phyloP scores from a whole-genome alignment of 2,888 invertebrate species.

The Anthophora plumipes region DNA sequence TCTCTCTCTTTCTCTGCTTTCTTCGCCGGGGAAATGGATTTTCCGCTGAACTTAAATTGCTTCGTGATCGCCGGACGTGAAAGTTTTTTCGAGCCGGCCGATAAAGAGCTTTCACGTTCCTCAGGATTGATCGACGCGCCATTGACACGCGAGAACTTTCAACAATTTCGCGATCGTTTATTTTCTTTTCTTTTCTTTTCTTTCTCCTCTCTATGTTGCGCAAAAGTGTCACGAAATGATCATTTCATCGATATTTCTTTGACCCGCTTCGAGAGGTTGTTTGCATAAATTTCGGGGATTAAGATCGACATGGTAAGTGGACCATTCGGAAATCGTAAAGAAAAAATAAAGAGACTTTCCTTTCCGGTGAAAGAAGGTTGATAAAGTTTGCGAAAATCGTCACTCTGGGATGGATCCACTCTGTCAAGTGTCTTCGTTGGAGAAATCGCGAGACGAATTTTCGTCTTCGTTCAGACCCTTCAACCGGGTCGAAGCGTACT shows the following conservation, averaged over 20 bases:
- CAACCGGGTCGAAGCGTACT: not conserved
- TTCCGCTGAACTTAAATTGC: conserved; percentile 2
- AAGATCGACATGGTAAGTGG: not conserved
- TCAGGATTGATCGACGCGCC: not conserved
- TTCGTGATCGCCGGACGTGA: not conserved
- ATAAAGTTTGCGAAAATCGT: not conserved
- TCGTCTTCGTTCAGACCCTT: not conserved
- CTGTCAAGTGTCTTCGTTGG: not conserved
- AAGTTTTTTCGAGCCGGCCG: not conserved
- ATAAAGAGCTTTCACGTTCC: conserved; percentile 15
- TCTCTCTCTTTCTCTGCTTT: not conserved
- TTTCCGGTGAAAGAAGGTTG: not conserved
- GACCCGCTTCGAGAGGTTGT: not conserved
- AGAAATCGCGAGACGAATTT: conserved; percentile 12
- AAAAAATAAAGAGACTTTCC: no score
- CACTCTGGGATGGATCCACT: not conserved
- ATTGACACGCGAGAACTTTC: conserved; percentile 19
- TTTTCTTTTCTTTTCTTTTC: no score
- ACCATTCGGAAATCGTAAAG: not conserved
- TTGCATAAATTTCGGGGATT: not conserved
- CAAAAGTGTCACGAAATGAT: not conserved
- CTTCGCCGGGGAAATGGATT: conserved; percentile 14
- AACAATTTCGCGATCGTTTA: not conserved
- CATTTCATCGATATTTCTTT: not conserved
- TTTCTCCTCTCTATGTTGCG: no score